Conservation (phyloP, 2,113 vertebrate genomes). For the Lucifuga dentata region DNA sequence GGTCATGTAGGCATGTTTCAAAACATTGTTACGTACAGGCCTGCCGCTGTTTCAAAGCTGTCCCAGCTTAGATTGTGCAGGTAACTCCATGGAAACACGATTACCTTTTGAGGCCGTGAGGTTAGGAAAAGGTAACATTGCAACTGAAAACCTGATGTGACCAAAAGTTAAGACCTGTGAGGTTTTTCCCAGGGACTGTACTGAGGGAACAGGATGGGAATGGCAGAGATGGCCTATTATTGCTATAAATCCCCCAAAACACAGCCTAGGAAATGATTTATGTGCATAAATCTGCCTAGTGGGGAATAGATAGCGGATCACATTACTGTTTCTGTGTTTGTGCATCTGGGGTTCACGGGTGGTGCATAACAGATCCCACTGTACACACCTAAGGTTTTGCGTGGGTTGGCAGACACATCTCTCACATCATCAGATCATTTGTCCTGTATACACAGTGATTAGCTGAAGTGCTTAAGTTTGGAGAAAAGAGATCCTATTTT, state of each 20-base stretch:
- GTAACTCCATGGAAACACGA: conserved; percentile 73
- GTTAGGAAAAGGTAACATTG: conserved; percentile 77
- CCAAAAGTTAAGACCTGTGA: conserved; percentile 77
- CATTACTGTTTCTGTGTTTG: conserved; percentile 81
- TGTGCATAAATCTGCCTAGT: conserved; percentile 79
- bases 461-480: conserved; percentile 52
- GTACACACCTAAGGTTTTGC: conserved; percentile 79
- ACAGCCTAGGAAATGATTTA: conserved; percentile 84
- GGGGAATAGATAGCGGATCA: conserved; percentile 76
- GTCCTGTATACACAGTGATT: conserved; percentile 68
- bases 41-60: conserved; percentile 65
- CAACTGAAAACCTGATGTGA: conserved; percentile 78
- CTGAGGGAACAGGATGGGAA: conserved; percentile 79
- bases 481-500: conserved; percentile 29
- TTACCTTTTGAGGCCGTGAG: conserved; percentile 69
- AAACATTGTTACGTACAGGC: conserved; percentile 67
- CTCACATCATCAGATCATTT: conserved; percentile 77
- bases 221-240: conserved; percentile 82
- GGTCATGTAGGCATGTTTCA: conserved; percentile 71
- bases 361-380: conserved; percentile 77
- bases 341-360: conserved; percentile 81
- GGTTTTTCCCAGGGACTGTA: conserved; percentile 76
- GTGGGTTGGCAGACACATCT: conserved; percentile 78
- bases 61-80: conserved; percentile 67
- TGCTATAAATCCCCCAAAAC: conserved; percentile 82